Evolutionary conservation across 1,140 invertebrate genomes (phyloP).

Genomic region (Macrotrachela quadricornifera): DNA sequence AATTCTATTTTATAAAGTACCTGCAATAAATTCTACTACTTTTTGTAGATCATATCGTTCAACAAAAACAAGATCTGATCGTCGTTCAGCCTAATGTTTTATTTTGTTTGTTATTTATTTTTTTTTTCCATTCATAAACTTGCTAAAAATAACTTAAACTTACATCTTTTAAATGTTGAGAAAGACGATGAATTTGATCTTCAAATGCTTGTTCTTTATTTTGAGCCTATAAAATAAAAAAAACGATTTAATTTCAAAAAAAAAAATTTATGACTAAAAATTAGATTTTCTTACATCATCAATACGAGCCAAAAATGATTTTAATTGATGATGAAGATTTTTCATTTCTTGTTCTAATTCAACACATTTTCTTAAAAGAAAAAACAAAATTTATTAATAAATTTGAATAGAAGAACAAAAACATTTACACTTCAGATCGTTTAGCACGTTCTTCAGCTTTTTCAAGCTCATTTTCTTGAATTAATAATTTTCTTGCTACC

Average conservation of each 20-base stretch:
- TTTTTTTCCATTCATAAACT: too few species aligned
- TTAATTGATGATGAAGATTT: constrained; percentile 98
- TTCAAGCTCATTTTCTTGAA: constrained; percentile 82
- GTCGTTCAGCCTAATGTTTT: constrained; percentile 14
- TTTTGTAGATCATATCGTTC: constrained; percentile 12
- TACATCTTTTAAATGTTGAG: constrained; percentile 96
- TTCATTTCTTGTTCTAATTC: constrained; percentile 97
- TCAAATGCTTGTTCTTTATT: constrained; percentile 85
- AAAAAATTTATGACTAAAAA: constrained; percentile 20
- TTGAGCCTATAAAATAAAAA: not conserved
- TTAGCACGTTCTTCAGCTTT: constrained; percentile 75
- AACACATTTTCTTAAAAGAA: constrained; percentile 69
- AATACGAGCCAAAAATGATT: constrained; percentile 97
- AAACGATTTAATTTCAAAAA: constrained; percentile 8
- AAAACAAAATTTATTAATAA: too few species aligned
- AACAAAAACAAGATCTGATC: constrained; percentile 16
- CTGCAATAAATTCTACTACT: constrained; percentile 17
- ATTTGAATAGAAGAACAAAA: too few species aligned
- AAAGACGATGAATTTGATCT: constrained; percentile 97
- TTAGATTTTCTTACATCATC: constrained; percentile 92
- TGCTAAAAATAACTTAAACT: constrained; percentile 6
- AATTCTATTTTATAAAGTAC: constrained; percentile 9
- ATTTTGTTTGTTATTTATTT: too few species aligned
- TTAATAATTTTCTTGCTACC: constrained; percentile 77
- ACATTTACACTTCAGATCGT: constrained; percentile 60